Evolutionary conservation across 35 echinoderm and acorn worm genomes (phyloP).

Genomic region (Ophiothrix spiculata): DNA sequence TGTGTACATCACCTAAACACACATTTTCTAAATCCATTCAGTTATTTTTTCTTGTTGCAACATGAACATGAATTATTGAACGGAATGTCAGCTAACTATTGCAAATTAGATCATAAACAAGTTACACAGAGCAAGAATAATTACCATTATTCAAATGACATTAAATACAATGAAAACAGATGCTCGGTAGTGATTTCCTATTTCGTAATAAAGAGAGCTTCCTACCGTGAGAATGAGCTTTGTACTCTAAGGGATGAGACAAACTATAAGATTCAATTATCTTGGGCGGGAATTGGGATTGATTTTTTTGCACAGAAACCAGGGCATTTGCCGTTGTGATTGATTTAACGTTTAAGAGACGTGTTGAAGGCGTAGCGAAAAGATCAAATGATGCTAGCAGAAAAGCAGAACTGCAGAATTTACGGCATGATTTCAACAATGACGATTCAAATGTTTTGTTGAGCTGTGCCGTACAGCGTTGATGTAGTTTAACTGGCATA

Average conservation of each 20-base stretch:
- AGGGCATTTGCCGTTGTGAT: not conserved
- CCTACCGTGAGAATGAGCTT: not conserved
- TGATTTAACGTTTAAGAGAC: conserved; percentile 13
- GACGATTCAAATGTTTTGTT: too few relatives aligned
- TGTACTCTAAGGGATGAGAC: not conserved
- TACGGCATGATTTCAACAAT: too few relatives aligned
- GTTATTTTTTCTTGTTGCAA: not conserved
- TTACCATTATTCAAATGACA: not conserved
- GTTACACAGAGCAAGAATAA: not conserved
- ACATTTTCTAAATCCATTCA: too few relatives aligned
- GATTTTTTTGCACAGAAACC: not conserved
- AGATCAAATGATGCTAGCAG: too few relatives aligned
- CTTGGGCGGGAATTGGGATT: conserved; percentile 6
- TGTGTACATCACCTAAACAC: too few relatives aligned
- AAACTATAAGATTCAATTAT: conserved; percentile 4
- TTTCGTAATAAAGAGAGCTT: not conserved
- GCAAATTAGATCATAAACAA: not conserved
- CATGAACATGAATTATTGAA: conserved; percentile 8
- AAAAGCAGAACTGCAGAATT: too few relatives aligned
- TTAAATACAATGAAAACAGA: not conserved
- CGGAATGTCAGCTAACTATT: not conserved
- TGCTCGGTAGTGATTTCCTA: not conserved
- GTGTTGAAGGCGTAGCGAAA: too few relatives aligned
- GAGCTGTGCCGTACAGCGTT: too few relatives aligned
- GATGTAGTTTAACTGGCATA: too few relatives aligned